Conservation (phyloP, 1,140 invertebrate species). For the Bombus pascuorum region DNA sequence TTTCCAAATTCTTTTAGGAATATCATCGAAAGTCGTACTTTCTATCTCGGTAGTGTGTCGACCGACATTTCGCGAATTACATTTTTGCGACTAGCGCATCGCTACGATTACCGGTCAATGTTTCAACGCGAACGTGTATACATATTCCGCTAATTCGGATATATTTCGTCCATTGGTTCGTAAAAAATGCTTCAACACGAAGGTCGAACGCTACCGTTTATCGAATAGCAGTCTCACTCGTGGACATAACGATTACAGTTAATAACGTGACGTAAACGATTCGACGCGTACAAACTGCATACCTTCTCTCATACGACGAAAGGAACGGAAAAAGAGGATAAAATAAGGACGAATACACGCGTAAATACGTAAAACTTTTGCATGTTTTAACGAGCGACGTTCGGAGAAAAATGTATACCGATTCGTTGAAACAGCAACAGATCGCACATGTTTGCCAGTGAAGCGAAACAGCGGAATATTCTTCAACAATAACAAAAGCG, state of each 20-base stretch:
- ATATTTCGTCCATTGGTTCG: background rate
- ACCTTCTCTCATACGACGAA: background rate
- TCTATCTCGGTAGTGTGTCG: background rate
- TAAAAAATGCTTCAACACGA: slow-evolving; percentile 6
- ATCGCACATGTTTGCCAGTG: slow-evolving; percentile 27
- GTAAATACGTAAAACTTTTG: background rate
- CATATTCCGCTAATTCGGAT: slow-evolving; percentile 9
- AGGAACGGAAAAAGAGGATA: slow-evolving; percentile 10
- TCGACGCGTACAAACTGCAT: slow-evolving; percentile 5
- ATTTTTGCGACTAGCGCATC: background rate
- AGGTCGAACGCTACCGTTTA: background rate
- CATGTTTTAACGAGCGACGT: slow-evolving; percentile 1
- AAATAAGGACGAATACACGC: slow-evolving; percentile 30
- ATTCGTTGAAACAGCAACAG: slow-evolving; percentile 31
- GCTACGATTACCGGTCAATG: slow-evolving; percentile 2
- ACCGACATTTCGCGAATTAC: background rate
- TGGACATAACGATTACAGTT: background rate
- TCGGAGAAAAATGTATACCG: slow-evolving; percentile 2
- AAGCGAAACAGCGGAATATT: slow-evolving; percentile 14
- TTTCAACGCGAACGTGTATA: background rate
- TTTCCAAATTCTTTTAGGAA: slow-evolving; percentile 19
- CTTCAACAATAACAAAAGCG: slow-evolving; percentile 48
- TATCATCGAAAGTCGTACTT: background rate
- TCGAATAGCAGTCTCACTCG: background rate
- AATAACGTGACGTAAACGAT: background rate